Evolutionary conservation across 2,113 vertebrate genomes (phyloP), one percentile per base, ranked within the genome.

Genomic region (Poeciliopsis occidentalis): DNA sequence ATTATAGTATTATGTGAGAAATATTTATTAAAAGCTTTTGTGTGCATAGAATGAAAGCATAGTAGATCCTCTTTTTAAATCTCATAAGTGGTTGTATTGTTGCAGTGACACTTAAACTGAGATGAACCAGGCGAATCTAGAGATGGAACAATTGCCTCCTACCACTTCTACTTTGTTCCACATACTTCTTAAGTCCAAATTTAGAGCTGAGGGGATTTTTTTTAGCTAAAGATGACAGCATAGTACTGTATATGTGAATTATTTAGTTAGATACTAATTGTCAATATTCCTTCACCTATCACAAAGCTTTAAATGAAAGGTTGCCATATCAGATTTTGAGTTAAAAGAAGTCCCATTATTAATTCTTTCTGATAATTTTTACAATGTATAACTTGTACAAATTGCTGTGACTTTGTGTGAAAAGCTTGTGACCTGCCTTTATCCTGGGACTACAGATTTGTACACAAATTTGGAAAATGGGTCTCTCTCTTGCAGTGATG

Each of bases 381-480:
- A 6, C 4, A 64, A 29, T 15, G 22, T 64, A 15, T 64, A 64
- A 19, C 15, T 31, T 31, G 27, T 64, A 29, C 13, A 64, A 8
- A 17, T 19, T 47, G 4, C 15, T 22, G 1, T 19, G 62, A 64
- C 62, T 22, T 32, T 17, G 29, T 13, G 8, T 19, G 13, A 32
- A 30, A 31, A 30, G 17, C 13, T 31, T 19, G 10, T 57, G 51
- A n/a, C 8, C 19, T 54, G 24, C 51, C 22, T 10, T 54, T 24
- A 24, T 24, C 51, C 51, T 24, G 19, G 22, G 15, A 51, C 22
- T 22, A 19, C 2, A 0, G 70, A 64, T 87, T 83, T 83, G 68
- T 54, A 61, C 32, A 67, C 68, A 3, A 0, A 64, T 80, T 74
- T 83, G 82, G 80, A 87, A 88, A 86, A 81, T 47, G 70, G 69